Evolutionary conservation across 2,888 invertebrate genomes (phyloP).

Genomic region (Caenorhabditis japonica): DNA sequence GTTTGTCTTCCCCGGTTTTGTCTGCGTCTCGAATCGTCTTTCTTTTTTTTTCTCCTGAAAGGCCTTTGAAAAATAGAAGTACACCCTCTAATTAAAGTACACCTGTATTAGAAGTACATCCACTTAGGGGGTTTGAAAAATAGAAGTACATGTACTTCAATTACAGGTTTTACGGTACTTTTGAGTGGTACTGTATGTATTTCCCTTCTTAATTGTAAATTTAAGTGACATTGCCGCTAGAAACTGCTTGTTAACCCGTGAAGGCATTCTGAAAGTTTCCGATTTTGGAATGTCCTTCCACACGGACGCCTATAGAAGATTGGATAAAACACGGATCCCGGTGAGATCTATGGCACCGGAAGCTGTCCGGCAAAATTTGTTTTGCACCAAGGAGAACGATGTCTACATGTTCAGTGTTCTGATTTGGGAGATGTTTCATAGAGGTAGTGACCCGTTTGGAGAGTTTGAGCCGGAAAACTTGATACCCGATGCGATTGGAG

Average conservation of each 20-base stretch:
- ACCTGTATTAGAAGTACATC: no score
- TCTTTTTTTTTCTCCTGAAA: no score
- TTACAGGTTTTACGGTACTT: no score
- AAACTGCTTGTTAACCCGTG: conserved; percentile 12
- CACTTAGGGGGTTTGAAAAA: no score
- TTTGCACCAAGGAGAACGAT: conserved; percentile 2
- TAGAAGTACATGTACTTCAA: no score
- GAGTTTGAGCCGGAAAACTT: conserved; percentile 5
- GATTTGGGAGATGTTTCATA: conserved; percentile 22
- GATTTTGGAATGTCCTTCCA: conserved; percentile 19
- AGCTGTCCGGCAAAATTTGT: not conserved
- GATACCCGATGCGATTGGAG: not conserved
- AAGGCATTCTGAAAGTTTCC: conserved; percentile 7
- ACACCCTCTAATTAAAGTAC: no score
- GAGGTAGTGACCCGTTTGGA: not conserved
- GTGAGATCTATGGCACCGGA: conserved; percentile 19
- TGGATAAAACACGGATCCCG: not conserved
- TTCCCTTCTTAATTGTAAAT: no score
- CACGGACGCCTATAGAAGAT: not conserved
- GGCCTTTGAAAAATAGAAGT: no score
- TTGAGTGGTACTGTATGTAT: no score
- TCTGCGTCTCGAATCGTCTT: no score
- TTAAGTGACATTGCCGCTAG: conserved; percentile 17
- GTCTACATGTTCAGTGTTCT: conserved; percentile 7
- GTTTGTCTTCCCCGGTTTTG: no score